These are phyloP conservation scores for Phyllostomus hastatus DNA, from an alignment of 2,113 vertebrate species.

Conservation along the genomic window DNA sequence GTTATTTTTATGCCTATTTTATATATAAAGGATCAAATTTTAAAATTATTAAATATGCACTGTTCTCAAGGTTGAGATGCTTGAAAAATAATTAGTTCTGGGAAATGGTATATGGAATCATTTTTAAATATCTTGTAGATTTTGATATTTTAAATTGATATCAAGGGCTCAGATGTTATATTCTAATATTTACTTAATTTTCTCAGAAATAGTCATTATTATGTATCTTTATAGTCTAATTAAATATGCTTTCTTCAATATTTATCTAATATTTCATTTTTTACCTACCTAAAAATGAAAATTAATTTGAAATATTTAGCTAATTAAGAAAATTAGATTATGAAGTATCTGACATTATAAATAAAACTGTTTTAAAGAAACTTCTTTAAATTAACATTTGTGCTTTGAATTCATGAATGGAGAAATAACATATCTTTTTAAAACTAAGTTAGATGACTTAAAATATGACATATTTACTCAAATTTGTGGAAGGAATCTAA, in stretches of 20 bases:
- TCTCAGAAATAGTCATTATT: neutral
- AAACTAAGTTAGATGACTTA: neutral
- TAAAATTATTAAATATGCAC: neutral
- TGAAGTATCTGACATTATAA: conserved; percentile 7
- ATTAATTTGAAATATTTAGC: conserved; percentile 6
- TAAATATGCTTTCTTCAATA: neutral
- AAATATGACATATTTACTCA: neutral
- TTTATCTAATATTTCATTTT: neutral
- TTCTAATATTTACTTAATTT: neutral
- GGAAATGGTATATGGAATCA: neutral
- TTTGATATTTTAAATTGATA: neutral
- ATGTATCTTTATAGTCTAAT: neutral
- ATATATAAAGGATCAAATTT: neutral
- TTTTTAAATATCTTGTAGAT: neutral
- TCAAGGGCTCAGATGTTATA: neutral
- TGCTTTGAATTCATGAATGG: neutral
- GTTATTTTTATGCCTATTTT: neutral
- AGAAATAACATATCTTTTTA: neutral
- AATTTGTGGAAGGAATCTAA: neutral
- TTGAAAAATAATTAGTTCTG: neutral
- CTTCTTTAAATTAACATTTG: neutral
- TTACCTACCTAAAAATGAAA: neutral
- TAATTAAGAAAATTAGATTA: neutral
- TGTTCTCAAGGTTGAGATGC: neutral
- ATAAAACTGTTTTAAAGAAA: neutral